phyloP scores from a whole-genome alignment of 2,113 vertebrate species.

The Heteronetta atricapilla region DNA sequence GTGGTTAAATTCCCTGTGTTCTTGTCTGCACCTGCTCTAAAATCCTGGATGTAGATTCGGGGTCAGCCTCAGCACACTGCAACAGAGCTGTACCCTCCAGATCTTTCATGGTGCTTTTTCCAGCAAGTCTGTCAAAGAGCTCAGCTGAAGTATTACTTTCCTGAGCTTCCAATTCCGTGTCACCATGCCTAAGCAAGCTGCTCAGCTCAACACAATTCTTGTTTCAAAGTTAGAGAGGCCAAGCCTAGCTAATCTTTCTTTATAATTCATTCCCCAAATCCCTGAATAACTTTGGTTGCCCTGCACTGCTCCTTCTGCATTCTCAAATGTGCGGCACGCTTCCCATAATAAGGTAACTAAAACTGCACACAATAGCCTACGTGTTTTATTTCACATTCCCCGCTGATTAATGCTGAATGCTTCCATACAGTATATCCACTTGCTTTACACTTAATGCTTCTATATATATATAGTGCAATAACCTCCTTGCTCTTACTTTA shows the following conservation, averaged over 20 bases:
- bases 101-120: neutral
- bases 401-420: conserved; percentile 43
- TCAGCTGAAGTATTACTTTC: neutral
- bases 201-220: conserved; percentile 36
- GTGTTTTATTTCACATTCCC: conserved; percentile 20
- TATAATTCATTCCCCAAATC: conserved; percentile 58
- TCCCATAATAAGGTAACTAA: conserved; percentile 33
- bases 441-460: conserved; percentile 12
- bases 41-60: neutral
- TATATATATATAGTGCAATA: conserved; percentile 9
- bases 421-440: neutral
- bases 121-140: neutral
- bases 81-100: neutral
- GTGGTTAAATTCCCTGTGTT: neutral
- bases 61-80: neutral
- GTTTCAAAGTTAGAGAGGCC: conserved; percentile 48
- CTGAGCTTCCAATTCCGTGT: conserved; percentile 15
- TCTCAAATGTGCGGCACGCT: neutral
- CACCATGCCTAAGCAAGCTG: conserved; percentile 11
- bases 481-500: conserved; percentile 40
- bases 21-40: neutral
- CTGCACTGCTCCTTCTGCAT: neutral
- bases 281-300: conserved; percentile 51
- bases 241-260: conserved; percentile 58
- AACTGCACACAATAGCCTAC: conserved; percentile 36